Base-by-base conservation (phyloP, 2,113 vertebrate species). In the Bolborhynchus lineola region DNA sequence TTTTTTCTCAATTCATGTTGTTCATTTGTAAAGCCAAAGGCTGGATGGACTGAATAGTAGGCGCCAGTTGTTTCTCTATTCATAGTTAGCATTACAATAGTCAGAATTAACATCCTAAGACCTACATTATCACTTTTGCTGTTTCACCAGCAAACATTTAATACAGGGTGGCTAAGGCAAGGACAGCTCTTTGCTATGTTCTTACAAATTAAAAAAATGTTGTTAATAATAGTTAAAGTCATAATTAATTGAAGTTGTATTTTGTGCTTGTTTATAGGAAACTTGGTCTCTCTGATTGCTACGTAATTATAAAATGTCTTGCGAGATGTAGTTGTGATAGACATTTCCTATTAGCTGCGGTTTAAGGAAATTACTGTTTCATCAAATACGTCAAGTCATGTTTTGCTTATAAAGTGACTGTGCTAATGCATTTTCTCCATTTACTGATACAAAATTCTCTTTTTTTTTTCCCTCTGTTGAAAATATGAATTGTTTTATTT, bases 41-140 rank as follows among this genome's bases (percentile, higher is more conserved):
- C 98, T 95, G 88, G 91, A 81, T 82, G 81, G 96, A 88, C 93
- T 98, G 98, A 98, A 98, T 98, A 96, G 98, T 97, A 94, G 95
- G 95, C 92, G 96, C 97, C 97, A 94, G 97, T 98, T 97, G 96
- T 96, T 95, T 96, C 93, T 96, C 83, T 95, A 77, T 98, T 98
- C 97, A 98, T 98, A 97, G 98, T 98, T 98, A 98, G 97, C 98
- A 98, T 99, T 96, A 98, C 98, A 99, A 98, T 99, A 88, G 97
- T 96, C 91, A 97, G 97, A 98, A 98, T 99, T 98, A 98, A 98
- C 98, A 98, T 98, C 98, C 98, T 91, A 93, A 82, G 84, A 97
- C 96, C 97, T 96, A 97, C 96, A 95, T 98, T 97, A 96, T 97
- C 97, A 97, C 97, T 97, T 90, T 82, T 89, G 95, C 95, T 98